These are phyloP conservation scores for Blastomussa wellsi DNA, from an alignment of 92 coral and sea anemone species.

Conservation along the genomic window DNA sequence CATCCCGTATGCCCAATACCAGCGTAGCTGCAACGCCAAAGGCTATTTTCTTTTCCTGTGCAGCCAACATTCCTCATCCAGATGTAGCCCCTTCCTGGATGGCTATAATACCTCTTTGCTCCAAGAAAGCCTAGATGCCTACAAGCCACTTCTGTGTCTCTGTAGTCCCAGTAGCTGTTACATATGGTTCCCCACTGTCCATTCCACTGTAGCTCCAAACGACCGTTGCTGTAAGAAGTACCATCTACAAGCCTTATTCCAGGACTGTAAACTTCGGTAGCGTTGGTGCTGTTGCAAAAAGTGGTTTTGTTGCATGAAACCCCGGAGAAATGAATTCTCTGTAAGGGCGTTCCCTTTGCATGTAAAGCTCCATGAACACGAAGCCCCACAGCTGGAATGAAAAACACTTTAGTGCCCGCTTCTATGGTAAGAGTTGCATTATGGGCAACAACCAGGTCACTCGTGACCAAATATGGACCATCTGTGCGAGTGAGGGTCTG, in stretches of 20 bases:
- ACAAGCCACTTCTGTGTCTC: constrained; percentile 66
- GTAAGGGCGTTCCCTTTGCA: constrained; percentile 54
- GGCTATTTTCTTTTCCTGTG: constrained; percentile 51
- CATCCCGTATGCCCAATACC: no score
- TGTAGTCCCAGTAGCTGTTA: constrained; percentile 40
- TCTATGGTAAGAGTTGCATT: constrained; percentile 57
- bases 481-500: constrained; percentile 37
- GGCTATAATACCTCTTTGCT: constrained; percentile 39
- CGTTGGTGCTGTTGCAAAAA: constrained; percentile 15
- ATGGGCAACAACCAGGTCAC: constrained; percentile 53
- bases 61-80: constrained; percentile 62
- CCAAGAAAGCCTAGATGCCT: constrained; percentile 72
- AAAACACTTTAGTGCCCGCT: constrained; percentile 58
- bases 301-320: constrained; percentile 42
- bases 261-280: constrained; percentile 36
- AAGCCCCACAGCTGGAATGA: constrained; percentile 51
- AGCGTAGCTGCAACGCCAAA: constrained; percentile 52
- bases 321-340: constrained; percentile 45
- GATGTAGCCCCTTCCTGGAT: constrained; percentile 38
- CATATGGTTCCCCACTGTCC: constrained; percentile 82
- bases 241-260: constrained; percentile 73
- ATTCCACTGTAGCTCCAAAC: constrained; percentile 63
- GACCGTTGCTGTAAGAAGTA: constrained; percentile 53
- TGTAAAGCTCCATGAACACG: constrained; percentile 59
- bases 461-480: constrained; percentile 62